Conservation (phyloP, 2,113 vertebrate genomes). For the Sturnira hondurensis region DNA sequence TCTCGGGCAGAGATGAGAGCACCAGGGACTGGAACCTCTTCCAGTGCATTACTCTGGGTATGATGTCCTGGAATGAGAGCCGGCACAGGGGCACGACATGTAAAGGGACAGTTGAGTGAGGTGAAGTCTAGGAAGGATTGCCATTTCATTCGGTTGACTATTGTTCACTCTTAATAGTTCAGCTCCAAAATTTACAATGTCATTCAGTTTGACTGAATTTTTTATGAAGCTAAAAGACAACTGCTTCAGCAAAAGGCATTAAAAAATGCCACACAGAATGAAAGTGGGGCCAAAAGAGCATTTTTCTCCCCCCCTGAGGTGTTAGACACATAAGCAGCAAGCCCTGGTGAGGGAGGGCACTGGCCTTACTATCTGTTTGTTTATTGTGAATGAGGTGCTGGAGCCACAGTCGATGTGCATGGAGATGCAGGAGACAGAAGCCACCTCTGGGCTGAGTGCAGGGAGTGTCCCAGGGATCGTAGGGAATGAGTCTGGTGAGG, state of each 20-base stretch:
- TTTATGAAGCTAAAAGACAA: conserved; percentile 22
- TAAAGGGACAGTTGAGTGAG: background rate
- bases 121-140: background rate
- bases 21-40: conserved; percentile 81
- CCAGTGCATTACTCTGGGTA: conserved; percentile 87
- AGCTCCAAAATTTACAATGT: background rate
- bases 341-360: background rate
- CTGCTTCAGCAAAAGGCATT: background rate
- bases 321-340: background rate
- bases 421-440: background rate
- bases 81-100: background rate
- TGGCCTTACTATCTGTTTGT: background rate
- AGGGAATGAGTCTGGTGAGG: too few relatives aligned
- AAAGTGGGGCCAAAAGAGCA: background rate
- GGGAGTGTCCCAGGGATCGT: rapidly evolving
- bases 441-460: background rate
- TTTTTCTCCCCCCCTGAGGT: background rate
- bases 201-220: background rate
- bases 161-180: background rate
- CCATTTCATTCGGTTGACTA: background rate
- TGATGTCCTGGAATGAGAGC: conserved; percentile 84
- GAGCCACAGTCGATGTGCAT: too few relatives aligned
- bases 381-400: too few relatives aligned
- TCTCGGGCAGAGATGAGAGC: conserved; percentile 71
- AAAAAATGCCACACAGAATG: background rate